Conservation (phyloP, 2,888 invertebrate genomes). For the Drosophila borealis region DNA sequence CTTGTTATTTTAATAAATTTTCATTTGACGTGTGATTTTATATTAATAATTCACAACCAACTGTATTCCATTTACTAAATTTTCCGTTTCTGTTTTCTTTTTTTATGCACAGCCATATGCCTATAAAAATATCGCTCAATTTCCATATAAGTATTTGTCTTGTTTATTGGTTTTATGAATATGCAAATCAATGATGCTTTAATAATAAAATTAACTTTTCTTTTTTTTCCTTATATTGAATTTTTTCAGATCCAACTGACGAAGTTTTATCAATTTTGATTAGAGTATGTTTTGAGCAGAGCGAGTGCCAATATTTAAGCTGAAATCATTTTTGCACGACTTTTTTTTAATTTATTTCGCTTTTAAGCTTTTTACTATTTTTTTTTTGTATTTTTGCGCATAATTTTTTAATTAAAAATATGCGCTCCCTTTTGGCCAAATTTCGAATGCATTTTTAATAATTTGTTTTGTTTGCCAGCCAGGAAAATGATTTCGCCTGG, state of each 20-base stretch:
- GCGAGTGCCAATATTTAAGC: not conserved
- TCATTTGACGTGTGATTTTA: no score
- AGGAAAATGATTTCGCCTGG: constrained; percentile 69
- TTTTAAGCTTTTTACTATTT: constrained; percentile 2
- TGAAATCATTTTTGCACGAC: not conserved
- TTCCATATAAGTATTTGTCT: not conserved
- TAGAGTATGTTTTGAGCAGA: not conserved
- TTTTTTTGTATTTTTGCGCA: constrained; percentile 24
- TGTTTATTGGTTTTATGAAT: not conserved
- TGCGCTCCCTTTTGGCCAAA: constrained; percentile 43
- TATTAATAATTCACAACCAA: no score
- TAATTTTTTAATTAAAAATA: constrained; percentile 71
- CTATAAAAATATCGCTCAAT: not conserved
- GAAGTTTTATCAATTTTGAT: not conserved
- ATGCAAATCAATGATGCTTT: not conserved
- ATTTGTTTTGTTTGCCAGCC: constrained; percentile 75
- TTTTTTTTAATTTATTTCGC: not conserved
- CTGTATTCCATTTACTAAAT: no score
- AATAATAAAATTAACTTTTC: not conserved
- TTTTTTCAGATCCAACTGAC: not conserved
- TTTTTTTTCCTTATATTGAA: not conserved
- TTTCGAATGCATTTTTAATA: constrained; percentile 74
- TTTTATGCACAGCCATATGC: not conserved
- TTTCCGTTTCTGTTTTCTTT: no score
- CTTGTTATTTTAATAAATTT: no score